These are phyloP conservation scores for Zosterops borbonicus DNA, from an alignment of 2,113 vertebrate species.

Conservation along the genomic window DNA sequence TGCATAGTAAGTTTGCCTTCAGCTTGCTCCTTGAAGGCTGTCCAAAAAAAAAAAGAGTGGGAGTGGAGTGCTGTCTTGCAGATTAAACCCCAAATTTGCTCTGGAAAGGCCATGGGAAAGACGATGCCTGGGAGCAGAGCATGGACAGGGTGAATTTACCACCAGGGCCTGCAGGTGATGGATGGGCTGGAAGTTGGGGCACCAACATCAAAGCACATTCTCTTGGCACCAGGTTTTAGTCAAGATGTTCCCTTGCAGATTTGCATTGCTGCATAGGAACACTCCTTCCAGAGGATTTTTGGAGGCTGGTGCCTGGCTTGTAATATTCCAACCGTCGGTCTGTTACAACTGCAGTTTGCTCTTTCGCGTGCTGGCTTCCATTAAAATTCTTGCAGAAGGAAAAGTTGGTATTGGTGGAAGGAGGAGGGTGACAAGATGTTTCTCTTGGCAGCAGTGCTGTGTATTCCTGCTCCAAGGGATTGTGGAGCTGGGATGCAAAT, in stretches of 20 bases:
- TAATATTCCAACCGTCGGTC: neutral
- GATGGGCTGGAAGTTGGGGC: neutral
- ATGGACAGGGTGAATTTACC: neutral
- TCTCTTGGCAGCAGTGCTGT: neutral
- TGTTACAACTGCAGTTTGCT: neutral
- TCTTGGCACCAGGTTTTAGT: neutral
- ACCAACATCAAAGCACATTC: neutral
- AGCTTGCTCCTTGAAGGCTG: neutral
- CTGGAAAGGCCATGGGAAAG: neutral
- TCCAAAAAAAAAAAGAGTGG: neutral
- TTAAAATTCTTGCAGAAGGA: neutral
- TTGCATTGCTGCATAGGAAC: neutral
- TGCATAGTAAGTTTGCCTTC: neutral
- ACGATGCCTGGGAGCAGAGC: fast-evolving
- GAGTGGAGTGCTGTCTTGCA: neutral
- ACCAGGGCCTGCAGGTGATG: neutral
- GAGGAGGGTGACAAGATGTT: neutral
- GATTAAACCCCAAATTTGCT: neutral
- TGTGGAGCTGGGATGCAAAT: neutral
- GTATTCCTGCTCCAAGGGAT: neutral
- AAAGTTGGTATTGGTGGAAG: neutral
- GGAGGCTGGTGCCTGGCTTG: neutral
- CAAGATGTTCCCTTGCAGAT: neutral
- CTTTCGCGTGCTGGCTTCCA: neutral
- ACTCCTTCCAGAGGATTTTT: neutral